These are phyloP conservation scores for Portevinia maculata DNA, from an alignment of 2,888 invertebrate genomes.

Conservation along the genomic window DNA sequence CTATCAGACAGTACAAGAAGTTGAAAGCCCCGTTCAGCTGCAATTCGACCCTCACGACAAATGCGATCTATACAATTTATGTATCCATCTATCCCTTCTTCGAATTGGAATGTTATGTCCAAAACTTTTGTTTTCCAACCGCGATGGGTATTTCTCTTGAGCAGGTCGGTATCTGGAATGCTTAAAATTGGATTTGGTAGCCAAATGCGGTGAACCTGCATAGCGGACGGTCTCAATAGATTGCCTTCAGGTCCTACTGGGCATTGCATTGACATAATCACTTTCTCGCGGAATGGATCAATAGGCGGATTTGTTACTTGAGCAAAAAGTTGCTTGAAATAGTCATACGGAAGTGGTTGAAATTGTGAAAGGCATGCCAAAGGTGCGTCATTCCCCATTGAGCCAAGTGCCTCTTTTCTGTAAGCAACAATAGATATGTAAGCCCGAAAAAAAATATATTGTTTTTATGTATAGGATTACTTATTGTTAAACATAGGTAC, in stretches of 20 bases:
- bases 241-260: constrained; percentile 98
- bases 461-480: constrained; percentile 84
- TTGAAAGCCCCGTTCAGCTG: constrained; percentile 91
- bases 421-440: constrained; percentile 5
- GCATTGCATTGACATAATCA: constrained; percentile 98
- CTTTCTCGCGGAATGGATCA: constrained; percentile 98
- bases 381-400: constrained; percentile 99
- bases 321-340: constrained; percentile 99
- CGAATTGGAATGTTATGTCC: constrained; percentile 93
- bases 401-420: constrained; percentile 98
- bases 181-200: constrained; percentile 97
- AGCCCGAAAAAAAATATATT: not conserved
- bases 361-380: constrained; percentile 97
- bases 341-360: constrained; percentile 97
- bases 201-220: constrained; percentile 95
- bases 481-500: constrained; percentile 98
- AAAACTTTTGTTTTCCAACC: constrained; percentile 94
- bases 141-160: constrained; percentile 92
- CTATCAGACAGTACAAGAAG: constrained; percentile 94
- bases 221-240: constrained; percentile 93
- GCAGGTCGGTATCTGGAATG: constrained; percentile 93
- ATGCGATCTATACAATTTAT: constrained; percentile 91
- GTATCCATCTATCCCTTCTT: constrained; percentile 90
- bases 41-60: constrained; percentile 91
- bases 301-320: constrained; percentile 99